These are phyloP conservation scores for Tyto alba DNA, from an alignment of 2,113 vertebrate genomes.

Conservation along the genomic window DNA sequence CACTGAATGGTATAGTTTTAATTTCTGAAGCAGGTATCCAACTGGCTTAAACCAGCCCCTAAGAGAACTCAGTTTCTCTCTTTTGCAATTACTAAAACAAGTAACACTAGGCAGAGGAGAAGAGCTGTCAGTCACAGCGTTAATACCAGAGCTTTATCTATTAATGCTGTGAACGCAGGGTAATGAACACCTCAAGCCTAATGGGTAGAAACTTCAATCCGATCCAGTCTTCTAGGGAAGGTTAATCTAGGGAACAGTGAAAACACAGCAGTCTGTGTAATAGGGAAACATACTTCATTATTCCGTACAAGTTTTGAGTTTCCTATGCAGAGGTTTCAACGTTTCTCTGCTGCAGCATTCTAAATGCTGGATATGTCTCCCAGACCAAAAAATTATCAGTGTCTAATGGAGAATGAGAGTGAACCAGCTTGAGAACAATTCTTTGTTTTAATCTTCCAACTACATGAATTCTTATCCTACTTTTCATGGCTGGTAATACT, in stretches of 20 bases:
- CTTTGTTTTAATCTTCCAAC: background rate
- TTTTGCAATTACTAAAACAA: background rate
- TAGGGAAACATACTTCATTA: background rate
- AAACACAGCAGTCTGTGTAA: background rate
- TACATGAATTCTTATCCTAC: background rate
- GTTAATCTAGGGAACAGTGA: background rate
- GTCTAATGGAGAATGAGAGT: background rate
- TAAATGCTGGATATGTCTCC: background rate
- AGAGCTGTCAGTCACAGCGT: conserved; percentile 1
- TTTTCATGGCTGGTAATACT: background rate
- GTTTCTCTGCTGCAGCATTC: background rate
- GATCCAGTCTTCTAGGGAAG: background rate
- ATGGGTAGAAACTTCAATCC: background rate
- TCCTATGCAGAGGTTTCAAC: background rate
- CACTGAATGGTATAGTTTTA: background rate
- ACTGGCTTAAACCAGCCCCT: background rate
- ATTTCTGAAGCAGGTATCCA: background rate
- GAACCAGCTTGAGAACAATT: background rate
- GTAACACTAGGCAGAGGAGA: background rate
- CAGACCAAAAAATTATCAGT: background rate
- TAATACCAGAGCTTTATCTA: conserved; percentile 25
- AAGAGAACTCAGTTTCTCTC: background rate
- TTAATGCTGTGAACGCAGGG: background rate
- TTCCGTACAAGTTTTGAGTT: background rate
- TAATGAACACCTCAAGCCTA: conserved; percentile 21